These are phyloP conservation scores for Pitta sordida DNA, from an alignment of 2,113 vertebrate genomes.

Conservation along the genomic window DNA sequence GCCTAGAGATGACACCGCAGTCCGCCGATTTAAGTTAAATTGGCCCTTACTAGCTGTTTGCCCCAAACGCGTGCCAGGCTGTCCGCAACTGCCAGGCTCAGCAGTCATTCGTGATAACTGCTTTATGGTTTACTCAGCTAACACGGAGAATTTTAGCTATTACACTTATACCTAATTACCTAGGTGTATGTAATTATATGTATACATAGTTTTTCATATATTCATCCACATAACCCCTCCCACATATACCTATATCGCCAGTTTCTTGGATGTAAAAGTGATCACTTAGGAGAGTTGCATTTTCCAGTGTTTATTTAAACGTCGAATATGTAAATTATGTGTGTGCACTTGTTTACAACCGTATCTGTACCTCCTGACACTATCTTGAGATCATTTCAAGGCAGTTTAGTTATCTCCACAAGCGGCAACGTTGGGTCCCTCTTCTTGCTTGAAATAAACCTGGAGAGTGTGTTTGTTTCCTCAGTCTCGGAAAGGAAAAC, in stretches of 20 bases:
- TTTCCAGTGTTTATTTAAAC: conserved; percentile 11
- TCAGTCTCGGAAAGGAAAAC: neutral
- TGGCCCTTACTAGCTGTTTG: neutral
- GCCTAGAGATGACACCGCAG: no score
- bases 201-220: no score
- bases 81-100: conserved; percentile 5
- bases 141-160: neutral
- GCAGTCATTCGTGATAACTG: conserved; percentile 37
- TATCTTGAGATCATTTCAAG: conserved; percentile 14
- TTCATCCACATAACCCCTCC: no score
- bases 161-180: neutral
- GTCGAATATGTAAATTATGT: neutral
- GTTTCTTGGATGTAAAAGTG: neutral
- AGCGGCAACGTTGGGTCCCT: neutral
- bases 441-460: neutral
- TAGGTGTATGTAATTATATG: neutral
- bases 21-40: neutral
- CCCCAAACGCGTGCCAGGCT: conserved; percentile 2
- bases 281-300: neutral
- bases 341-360: neutral
- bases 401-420: neutral
- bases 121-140: conserved; percentile 25
- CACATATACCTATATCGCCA: accelerated
- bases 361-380: conserved; percentile 24
- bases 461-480: neutral